Base-by-base conservation (phyloP, 2,888 invertebrate species). In the Macaria notata region DNA sequence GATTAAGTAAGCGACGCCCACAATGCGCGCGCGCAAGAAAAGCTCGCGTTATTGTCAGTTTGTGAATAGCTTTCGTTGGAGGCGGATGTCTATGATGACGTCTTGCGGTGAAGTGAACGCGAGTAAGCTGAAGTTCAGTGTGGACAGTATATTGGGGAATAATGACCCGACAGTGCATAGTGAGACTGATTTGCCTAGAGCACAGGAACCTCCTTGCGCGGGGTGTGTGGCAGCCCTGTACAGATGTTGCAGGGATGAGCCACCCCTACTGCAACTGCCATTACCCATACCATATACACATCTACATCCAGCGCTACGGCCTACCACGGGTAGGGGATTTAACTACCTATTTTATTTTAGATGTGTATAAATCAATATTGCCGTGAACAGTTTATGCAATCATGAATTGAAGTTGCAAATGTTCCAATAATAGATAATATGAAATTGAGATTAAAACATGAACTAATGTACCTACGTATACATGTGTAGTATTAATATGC, bases 161-260 rank as follows among this genome's bases (percentile, higher is more conserved):
- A 92, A 92, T 68, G 76, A 78, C 8, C 61, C 63, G 29, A 64
- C 63, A 52, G 65, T 46, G 19, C 31, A 61, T 54, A 61, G 60
- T 61, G 61, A 61, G 31, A 61, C 67, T 39, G 71, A 84, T 73
- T 62, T 83, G 68, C 54, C 78, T 68, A 69, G 81, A 36, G 58
- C 64, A 19, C 83, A 84, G 65, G 85, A 86, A 75, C 79, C 92
- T 65, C 84, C 94, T 9, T 94, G 94, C 69, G 93, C 94, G 9
- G 94, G 93, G 47, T 94, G 94, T 75, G 94, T 94, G 49, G 93
- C 94, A 1, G 94, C 94, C 3, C 76, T 94, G 62, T 93, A 93
- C 70, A 83, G 94, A 39, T 94, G 94, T 76, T 94, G 94, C 70
- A 85, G 93, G 61, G 88, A 91, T 62, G 91, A 90, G 54, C 87